phyloP scores from a whole-genome alignment of 2,113 vertebrate genomes.

The Cephalopterus ornatus region DNA sequence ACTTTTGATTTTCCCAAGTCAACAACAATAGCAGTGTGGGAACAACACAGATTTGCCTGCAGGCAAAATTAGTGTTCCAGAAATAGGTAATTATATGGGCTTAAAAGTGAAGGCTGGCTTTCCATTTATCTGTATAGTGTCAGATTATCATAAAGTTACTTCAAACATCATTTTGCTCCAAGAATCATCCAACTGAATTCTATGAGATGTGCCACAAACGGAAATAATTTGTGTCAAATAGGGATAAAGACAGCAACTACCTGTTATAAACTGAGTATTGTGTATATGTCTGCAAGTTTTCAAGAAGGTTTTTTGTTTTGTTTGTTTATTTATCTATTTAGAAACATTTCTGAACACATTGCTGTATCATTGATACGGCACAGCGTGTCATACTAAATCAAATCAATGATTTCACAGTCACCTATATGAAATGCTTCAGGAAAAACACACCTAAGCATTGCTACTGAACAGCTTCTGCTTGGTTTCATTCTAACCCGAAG shows the following conservation, averaged over 20 bases:
- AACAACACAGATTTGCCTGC: neutral
- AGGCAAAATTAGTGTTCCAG: neutral
- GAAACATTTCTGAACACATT: neutral
- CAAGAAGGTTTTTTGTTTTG: neutral
- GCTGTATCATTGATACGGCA: rapidly evolving
- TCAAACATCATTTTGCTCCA: neutral
- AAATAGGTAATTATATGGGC: neutral
- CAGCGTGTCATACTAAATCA: neutral
- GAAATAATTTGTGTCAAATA: neutral
- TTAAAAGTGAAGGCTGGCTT: neutral
- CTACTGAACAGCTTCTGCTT: neutral
- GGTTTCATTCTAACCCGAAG: neutral
- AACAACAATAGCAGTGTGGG: neutral
- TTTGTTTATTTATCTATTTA: neutral
- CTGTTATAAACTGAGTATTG: neutral
- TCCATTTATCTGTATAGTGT: neutral
- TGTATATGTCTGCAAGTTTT: neutral
- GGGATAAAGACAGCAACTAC: neutral
- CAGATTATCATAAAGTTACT: neutral
- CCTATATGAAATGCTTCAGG: neutral
- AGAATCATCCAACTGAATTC: neutral
- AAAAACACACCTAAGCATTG: neutral
- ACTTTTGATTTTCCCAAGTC: neutral
- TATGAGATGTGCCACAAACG: neutral
- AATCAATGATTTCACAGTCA: neutral